phyloP scores from a whole-genome alignment of 2,888 invertebrate species.

The Troglohyphantes excavatus region DNA sequence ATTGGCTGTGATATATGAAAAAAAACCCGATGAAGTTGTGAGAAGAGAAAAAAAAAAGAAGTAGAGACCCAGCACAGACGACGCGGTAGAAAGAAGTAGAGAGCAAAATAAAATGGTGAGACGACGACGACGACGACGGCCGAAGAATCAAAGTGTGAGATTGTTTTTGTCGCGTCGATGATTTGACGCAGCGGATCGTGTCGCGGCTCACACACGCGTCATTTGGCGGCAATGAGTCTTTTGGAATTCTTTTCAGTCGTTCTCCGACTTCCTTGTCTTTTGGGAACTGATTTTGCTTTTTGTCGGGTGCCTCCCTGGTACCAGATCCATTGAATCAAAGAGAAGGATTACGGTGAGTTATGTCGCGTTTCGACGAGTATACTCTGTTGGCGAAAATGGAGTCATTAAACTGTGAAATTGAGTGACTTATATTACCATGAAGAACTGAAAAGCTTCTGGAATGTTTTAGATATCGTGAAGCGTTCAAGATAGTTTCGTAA shows the following conservation, averaged over 20 bases:
- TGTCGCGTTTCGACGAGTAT: no score
- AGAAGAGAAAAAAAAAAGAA: neutral
- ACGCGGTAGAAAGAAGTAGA: neutral
- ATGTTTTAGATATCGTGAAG: no score
- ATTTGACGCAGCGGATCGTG: slow-evolving; percentile 64
- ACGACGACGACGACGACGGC: neutral
- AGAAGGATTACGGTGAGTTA: no score
- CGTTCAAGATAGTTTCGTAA: no score
- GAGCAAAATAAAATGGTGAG: neutral
- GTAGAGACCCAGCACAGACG: neutral
- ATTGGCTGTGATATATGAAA: slow-evolving; percentile 5
- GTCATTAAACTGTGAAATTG: no score
- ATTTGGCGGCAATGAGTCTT: slow-evolving; percentile 58
- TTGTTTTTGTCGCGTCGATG: slow-evolving; percentile 66
- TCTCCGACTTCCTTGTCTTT: neutral
- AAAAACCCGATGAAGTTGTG: slow-evolving; percentile 32
- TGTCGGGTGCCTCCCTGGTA: neutral
- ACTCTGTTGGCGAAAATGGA: no score
- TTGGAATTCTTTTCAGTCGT: neutral
- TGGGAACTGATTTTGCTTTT: neutral
- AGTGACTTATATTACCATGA: no score
- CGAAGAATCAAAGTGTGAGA: slow-evolving; percentile 59
- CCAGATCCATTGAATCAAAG: neutral
- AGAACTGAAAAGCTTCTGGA: no score
- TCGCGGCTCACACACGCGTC: slow-evolving; percentile 43